Evolutionary conservation across 1,140 invertebrate species (phyloP), one percentile per base, ranked within the genome.

Genomic region (Pemphigus obesinymphae): DNA sequence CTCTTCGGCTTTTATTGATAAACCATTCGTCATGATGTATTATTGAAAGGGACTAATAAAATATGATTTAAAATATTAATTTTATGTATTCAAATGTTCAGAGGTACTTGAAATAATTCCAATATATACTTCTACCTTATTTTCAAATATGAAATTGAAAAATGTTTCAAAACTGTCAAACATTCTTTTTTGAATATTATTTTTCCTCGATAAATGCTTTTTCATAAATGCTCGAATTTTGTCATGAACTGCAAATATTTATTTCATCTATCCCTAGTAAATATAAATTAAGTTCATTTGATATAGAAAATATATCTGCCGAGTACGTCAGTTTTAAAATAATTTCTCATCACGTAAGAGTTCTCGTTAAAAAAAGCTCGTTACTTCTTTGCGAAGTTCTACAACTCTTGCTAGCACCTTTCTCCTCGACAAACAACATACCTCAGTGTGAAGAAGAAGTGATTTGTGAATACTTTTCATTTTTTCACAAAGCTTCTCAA

Each of bases 381-480:
- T 82, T 37, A 84, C 83, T 83, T 85, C 84, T 82, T 87, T 85
- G 85, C 15, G 2, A 58, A 58, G 23, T 58, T 58, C 23, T 7
- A 85, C 86, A 83, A 87, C 83, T 23, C 78, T 86, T 85, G 84
- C 29, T 78, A 87, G 84, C 83, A 85, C 84, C 83, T 85, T 87
- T 70, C 86, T 85, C 83, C 84, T 84, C 76, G 85, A 86, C 63
- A 87, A 84, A 85, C 86, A 86, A 83, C 85, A 80, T 78, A 85
- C 84, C 85, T 86, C 85, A 82, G 83, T 26, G 84, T 86, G 83
- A 82, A 86, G 78, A 81, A 87, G 83, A 68, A 87, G 83, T 73
- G 84, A 84, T 84, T 85, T 84, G 84, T 87, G 85, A 84, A 85
- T 81, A 76, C 84, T 84, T 73, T 83, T 83, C 84, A 86, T 85